Conservation (phyloP, 2,888 invertebrate species). For the Cinara cedri region DNA sequence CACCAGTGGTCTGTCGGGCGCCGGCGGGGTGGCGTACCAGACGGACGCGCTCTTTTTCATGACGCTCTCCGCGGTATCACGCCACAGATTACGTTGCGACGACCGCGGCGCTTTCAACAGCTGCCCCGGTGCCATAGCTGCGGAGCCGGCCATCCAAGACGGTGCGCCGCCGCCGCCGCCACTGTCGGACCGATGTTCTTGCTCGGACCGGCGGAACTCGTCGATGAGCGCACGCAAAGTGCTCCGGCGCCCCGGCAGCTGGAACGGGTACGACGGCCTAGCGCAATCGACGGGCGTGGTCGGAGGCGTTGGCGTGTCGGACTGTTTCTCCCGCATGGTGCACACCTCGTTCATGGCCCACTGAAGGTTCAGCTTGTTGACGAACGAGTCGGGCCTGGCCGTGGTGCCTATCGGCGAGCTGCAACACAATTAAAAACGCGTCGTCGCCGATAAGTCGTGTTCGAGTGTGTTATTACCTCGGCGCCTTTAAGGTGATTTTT, state of each 20-base stretch:
- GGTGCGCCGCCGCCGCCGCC: neutral
- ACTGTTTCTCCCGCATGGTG: conserved; percentile 7
- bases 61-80: neutral
- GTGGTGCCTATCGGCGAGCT: conserved; percentile 80
- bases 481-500: too few species aligned
- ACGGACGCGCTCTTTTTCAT: conserved; percentile 44
- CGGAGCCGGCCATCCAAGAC: neutral
- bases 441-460: neutral
- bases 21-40: conserved; percentile 48
- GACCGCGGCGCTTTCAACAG: conserved; percentile 10
- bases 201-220: conserved; percentile 36
- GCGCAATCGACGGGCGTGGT: neutral
- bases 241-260: conserved; percentile 39
- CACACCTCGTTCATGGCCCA: conserved; percentile 76
- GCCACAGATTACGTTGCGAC: neutral
- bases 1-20: conserved; percentile 16
- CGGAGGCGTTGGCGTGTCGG: neutral
- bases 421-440: neutral
- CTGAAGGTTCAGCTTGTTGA: conserved; percentile 77
- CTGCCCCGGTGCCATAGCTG: neutral
- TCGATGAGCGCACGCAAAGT: conserved; percentile 49
- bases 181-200: neutral
- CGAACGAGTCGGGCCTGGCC: conserved; percentile 73
- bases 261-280: conserved; percentile 23
- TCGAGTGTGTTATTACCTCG: too few species aligned